Conservation (phyloP, 2,113 vertebrate genomes). For the Psilopogon haemacephalus region DNA sequence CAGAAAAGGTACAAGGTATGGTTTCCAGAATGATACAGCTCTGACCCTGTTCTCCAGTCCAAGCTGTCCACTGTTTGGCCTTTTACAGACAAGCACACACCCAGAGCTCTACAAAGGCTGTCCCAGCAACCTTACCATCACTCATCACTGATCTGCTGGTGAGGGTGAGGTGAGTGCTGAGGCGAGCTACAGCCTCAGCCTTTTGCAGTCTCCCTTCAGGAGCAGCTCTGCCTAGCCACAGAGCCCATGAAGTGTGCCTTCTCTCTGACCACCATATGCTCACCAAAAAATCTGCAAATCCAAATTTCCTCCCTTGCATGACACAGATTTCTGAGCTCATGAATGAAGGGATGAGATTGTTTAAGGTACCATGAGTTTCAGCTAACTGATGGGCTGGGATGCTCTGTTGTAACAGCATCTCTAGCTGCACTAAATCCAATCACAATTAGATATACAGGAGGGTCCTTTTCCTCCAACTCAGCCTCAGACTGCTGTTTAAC, state of each 20-base stretch:
- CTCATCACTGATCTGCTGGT: accelerated
- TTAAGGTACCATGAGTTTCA: background rate
- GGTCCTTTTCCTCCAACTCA: background rate
- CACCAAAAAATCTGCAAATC: accelerated
- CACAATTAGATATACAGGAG: accelerated
- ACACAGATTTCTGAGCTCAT: background rate
- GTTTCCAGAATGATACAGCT: background rate
- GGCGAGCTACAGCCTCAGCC: background rate
- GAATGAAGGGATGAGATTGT: background rate
- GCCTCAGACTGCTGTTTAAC: background rate
- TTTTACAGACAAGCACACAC: accelerated
- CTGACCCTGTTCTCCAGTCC: background rate
- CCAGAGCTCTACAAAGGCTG: background rate
- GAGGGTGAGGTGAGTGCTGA: background rate
- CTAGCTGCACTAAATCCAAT: background rate
- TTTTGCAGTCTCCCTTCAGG: accelerated
- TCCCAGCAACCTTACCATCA: accelerated
- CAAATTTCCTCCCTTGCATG: too few relatives aligned
- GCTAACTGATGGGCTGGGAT: background rate
- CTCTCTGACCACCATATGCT: accelerated
- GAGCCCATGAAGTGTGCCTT: accelerated
- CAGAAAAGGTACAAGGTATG: background rate
- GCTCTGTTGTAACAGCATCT: accelerated
- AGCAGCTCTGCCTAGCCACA: background rate
- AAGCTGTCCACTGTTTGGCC: accelerated